Percentiles rank a stretch among this genome's conserved stretches.
These are phyloP conservation scores for Hemicrepidius hirtus DNA, from an alignment of 2,888 invertebrate species.

Conservation along the genomic window DNA sequence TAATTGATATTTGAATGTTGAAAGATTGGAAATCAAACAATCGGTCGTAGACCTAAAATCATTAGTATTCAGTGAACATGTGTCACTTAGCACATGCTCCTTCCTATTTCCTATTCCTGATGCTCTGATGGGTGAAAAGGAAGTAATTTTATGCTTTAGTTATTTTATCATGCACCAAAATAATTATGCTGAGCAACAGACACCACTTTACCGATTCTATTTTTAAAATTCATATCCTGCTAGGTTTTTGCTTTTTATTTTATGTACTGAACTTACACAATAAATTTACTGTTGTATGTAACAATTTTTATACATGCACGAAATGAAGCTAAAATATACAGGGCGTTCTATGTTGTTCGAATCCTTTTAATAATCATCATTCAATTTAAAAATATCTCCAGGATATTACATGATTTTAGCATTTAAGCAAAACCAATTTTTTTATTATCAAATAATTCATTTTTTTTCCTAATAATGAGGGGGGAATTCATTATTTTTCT, in stretches of 20 bases:
- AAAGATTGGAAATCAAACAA: neutral
- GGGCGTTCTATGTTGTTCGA: too few relatives aligned
- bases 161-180: slow-evolving; percentile 39
- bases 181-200: slow-evolving; percentile 27
- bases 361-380: too few relatives aligned
- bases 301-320: neutral
- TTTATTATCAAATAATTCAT: too few relatives aligned
- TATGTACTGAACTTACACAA: slow-evolving; percentile 9
- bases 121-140: slow-evolving; percentile 16
- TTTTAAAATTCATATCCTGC: slow-evolving; percentile 41
- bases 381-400: too few relatives aligned
- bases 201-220: slow-evolving; percentile 35
- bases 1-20: slow-evolving; percentile 1
- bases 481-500: too few relatives aligned
- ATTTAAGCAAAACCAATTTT: too few relatives aligned
- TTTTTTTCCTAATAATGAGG: too few relatives aligned
- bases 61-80: slow-evolving; percentile 19
- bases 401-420: too few relatives aligned
- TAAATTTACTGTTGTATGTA: neutral
- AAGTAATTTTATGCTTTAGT: slow-evolving; percentile 46
- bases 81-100: slow-evolving; percentile 29
- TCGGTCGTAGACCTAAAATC: slow-evolving; percentile 12
- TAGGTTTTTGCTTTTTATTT: neutral
- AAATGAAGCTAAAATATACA: neutral
- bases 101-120: slow-evolving; percentile 35